phyloP scores from a whole-genome alignment of 37 sponge, comb jelly and placozoan species.

The Dysidea cf. avara region DNA sequence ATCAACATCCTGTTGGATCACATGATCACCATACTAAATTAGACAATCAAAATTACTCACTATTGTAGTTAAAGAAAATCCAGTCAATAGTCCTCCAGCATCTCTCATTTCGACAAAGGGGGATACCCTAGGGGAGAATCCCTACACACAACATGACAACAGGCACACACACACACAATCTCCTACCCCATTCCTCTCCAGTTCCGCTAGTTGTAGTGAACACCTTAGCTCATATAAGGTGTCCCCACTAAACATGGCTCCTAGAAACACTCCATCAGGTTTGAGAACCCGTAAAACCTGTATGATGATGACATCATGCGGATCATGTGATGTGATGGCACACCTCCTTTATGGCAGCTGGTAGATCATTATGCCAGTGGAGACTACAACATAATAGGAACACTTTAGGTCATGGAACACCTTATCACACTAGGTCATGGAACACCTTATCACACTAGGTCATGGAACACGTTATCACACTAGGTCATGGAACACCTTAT shows the following conservation, averaged over 20 bases:
- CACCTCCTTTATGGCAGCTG: slow-evolving; percentile 68
- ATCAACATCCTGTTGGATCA: slow-evolving; percentile 75
- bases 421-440: too few relatives aligned
- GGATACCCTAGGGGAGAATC: slow-evolving; percentile 86
- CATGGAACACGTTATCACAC: too few relatives aligned
- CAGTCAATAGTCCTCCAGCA: slow-evolving; percentile 76
- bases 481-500: too few relatives aligned
- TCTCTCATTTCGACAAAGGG: slow-evolving; percentile 82
- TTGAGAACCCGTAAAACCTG: slow-evolving; percentile 64
- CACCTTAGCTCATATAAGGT: slow-evolving; percentile 88
- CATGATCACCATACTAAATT: too few relatives aligned
- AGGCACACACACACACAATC: too few relatives aligned
- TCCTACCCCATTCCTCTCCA: slow-evolving; percentile 74
- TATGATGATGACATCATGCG: not conserved
- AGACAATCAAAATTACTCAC: slow-evolving; percentile 33
- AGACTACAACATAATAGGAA: slow-evolving; percentile 39
- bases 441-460: too few relatives aligned
- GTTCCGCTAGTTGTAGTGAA: slow-evolving; percentile 87
- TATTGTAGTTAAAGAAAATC: slow-evolving; percentile 84
- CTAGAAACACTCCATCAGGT: slow-evolving; percentile 80
- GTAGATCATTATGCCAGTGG: slow-evolving; percentile 95
- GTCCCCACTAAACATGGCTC: slow-evolving; percentile 86
- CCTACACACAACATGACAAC: slow-evolving; percentile 25
- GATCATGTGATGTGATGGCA: not conserved
- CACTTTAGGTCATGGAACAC: too few relatives aligned